Evolutionary conservation across 1,140 invertebrate species (phyloP), one percentile per base, ranked within the genome.

Genomic region (Mactra quadrangularis): DNA sequence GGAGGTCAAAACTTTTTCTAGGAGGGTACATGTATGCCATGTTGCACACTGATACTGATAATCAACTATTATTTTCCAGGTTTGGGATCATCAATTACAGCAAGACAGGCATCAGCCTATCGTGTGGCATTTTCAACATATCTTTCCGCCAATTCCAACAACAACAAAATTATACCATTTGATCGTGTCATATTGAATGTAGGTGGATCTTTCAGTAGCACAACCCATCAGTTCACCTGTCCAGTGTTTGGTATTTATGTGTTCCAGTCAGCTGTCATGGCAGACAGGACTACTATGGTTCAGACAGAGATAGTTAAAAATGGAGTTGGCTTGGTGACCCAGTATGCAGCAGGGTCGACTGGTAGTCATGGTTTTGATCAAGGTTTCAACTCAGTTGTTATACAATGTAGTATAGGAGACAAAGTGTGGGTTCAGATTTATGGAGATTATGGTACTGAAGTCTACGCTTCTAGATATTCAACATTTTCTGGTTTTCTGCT

Each of bases 181-280:
- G 64, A 68, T n/a, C 2, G 11, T 9, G 29, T 50, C 19, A 3
- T 47, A 35, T 22, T 68, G 25, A 68, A 68, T 29, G 64, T 22
- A 50, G 64, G 64, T 13, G 4, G 35, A 3, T 35, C 64, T 13
- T 68, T 27, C 31, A 35, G 45, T 38, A 15, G 35, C 3, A n/a
- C 25, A 9, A 19, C 35, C 29, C 41, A 68, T 47, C 35, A 22
- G 35, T 68, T 68, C 25, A 68, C 31, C 0, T 68, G 64, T 47
- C 64, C 41, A n/a, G 38, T 68, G 3, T 19, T 45, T 50, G 64
- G 64, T 4, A 68, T 47, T 17, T 68, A 68, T 25, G 31, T 68
- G n/a, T 68, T 68, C 64, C 38, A 68, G 41, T 47, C 64, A 7
- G 64, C 64, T 47, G n/a, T 68, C 15, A 68, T 47, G 15, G 15